Base-by-base conservation (phyloP, 2,797 vertebrate species). In the Typhlichthys eigenmanni region DNA sequence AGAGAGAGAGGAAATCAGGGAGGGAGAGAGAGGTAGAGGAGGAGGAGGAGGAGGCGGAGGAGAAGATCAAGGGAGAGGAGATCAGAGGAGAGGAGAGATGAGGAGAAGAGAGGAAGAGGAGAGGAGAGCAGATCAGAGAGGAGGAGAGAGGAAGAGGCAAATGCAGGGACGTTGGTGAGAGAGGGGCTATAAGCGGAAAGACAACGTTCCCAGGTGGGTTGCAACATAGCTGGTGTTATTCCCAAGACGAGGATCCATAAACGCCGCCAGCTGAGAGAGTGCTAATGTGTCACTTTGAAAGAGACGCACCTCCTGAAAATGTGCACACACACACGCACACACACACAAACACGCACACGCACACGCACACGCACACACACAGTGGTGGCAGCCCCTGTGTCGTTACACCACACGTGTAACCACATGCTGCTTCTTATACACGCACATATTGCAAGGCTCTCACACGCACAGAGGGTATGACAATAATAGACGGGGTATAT, bases 271-370 rank as follows among this genome's bases (percentile, higher is more conserved):
- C 67, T 77, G 83, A 76, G 75, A 72, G 81, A 81, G 86, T 76
- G 81, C 87, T 90, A 85, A 76, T 89, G 82, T 83, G 85, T 75
- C 65, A 66, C 64, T 69, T 74, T 71, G 60, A 61, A 47, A 78
- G 76, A 60, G 53, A 58, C 50, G 64, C 43, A 54, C 66, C 54
- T 51, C 62, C 61, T 54, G 32, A 1, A 32, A 50, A 60, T 17
- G 57, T 43, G 55, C 50, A 57, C 63, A 72, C 76, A 83, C 78
- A 46, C 4, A 69, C 71, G 13, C 51, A 48, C 54, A 43, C 38
- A 45, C 55, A 53, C 51, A 53, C 38, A 62, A 61, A 45, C 54
- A 62, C 43, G 51, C 34, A 48, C 24, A 59, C 16, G 4, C 64
- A 29, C 24, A 29, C 4, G 4, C 24, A 29, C 24, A 29, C 24